These are phyloP conservation scores for Poecile montanus DNA, from an alignment of 2,797 vertebrate species.

Conservation along the genomic window DNA sequence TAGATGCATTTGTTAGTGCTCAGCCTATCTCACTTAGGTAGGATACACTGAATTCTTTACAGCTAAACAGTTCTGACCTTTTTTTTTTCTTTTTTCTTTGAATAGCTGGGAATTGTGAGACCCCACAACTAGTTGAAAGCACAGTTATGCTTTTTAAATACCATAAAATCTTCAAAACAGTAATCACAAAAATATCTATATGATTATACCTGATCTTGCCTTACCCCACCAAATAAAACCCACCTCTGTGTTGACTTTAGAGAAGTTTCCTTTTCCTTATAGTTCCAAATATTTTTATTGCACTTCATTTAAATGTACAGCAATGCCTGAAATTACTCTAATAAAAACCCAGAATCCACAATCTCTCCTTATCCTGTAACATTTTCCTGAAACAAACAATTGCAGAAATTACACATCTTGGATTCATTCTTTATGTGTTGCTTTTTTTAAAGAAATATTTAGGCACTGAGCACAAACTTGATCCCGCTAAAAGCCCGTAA, in stretches of 20 bases:
- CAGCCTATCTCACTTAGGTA: not conserved
- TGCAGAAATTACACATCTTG: not conserved
- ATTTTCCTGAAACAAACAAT: not conserved
- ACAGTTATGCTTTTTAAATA: not conserved
- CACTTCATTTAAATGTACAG: not conserved
- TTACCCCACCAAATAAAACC: not conserved
- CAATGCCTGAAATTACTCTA: conserved; percentile 22
- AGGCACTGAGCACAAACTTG: not conserved
- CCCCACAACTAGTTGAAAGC: not conserved
- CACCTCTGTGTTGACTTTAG: not conserved
- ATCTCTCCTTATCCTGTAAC: not conserved
- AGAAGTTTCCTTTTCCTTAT: not conserved
- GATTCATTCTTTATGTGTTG: not conserved
- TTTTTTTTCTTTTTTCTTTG: not conserved
- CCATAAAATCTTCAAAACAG: not conserved
- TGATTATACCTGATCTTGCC: not conserved
- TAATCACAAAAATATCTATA: not conserved
- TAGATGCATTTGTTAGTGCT: not conserved
- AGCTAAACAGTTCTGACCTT: not conserved
- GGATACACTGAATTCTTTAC: not conserved
- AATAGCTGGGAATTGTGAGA: not conserved
- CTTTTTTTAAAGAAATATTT: not conserved
- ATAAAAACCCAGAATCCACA: not conserved
- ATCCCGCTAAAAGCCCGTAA: not conserved
- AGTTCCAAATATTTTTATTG: conserved; percentile 16